Conservation (phyloP, 1,140 invertebrate species). For the Drosophila gunungcola region DNA sequence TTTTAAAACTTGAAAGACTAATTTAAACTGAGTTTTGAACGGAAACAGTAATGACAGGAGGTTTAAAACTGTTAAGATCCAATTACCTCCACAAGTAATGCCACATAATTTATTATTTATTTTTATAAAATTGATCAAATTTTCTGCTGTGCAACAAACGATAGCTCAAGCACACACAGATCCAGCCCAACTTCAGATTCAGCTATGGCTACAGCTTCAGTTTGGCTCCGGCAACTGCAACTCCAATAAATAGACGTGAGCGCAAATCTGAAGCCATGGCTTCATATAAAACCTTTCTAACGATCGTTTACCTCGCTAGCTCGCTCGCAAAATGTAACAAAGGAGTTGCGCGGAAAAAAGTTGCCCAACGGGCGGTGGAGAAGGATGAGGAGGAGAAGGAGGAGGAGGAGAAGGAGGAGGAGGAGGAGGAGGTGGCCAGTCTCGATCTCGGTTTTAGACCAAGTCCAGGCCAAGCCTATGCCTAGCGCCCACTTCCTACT, state of each 20-base stretch:
- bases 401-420: slow-evolving; percentile 6
- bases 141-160: slow-evolving; percentile 34
- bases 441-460: slow-evolving; percentile 44
- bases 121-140: no score
- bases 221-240: slow-evolving; percentile 40
- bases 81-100: no score
- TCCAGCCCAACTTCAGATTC: slow-evolving; percentile 30
- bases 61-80: no score
- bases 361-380: slow-evolving; percentile 45
- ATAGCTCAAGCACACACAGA: slow-evolving; percentile 48
- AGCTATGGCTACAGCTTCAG: slow-evolving; percentile 25
- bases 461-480: slow-evolving; percentile 69
- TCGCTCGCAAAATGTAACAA: slow-evolving; percentile 79
- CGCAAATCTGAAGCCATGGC: slow-evolving; percentile 72
- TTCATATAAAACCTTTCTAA: slow-evolving; percentile 81
- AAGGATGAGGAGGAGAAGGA: slow-evolving; percentile 2
- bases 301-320: slow-evolving; percentile 78
- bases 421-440: slow-evolving; percentile 31
- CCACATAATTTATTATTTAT: no score
- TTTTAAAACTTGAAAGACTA: no score
- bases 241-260: slow-evolving; percentile 81
- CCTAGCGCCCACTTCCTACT: slow-evolving; percentile 80
- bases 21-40: no score
- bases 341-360: slow-evolving; percentile 71
- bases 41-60: no score